Evolutionary conservation across 2,113 vertebrate genomes (phyloP).

Genomic region (Nothocercus julius): DNA sequence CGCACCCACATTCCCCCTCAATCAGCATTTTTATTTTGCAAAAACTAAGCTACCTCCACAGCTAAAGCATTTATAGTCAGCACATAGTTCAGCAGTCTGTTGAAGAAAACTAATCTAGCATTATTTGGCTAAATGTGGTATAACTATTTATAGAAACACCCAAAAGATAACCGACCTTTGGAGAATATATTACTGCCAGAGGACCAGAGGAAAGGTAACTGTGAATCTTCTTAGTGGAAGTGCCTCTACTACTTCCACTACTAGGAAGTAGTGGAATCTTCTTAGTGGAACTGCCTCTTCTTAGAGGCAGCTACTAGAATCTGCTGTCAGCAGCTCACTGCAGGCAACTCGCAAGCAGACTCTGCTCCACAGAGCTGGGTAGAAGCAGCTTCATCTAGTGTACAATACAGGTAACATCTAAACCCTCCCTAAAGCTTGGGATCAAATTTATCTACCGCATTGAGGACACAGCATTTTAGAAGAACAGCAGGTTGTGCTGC

Average conservation of each 20-base stretch:
- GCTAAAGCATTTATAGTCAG: background rate
- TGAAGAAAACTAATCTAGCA: background rate
- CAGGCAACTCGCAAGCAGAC: background rate
- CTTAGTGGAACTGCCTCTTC: background rate
- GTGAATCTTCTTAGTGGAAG: background rate
- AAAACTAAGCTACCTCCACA: background rate
- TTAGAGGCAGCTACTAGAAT: background rate
- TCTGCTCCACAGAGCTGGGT: background rate
- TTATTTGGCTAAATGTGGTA: background rate
- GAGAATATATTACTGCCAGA: background rate
- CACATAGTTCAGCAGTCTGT: background rate
- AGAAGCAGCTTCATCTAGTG: too few species aligned
- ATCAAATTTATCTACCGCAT: too few species aligned
- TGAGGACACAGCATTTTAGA: too few species aligned
- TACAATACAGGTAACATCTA: too few species aligned
- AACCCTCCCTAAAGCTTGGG: too few species aligned
- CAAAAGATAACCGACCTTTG: rapidly evolving
- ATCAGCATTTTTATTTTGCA: background rate
- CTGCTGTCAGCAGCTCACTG: background rate
- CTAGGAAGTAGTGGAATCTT: too few species aligned
- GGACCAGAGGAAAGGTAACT: background rate
- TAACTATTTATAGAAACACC: background rate
- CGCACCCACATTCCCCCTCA: background rate
- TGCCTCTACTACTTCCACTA: too few species aligned
- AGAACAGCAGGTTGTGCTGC: too few species aligned